phyloP scores from a whole-genome alignment of 1,140 invertebrate species.

The Drosophila watanabei region DNA sequence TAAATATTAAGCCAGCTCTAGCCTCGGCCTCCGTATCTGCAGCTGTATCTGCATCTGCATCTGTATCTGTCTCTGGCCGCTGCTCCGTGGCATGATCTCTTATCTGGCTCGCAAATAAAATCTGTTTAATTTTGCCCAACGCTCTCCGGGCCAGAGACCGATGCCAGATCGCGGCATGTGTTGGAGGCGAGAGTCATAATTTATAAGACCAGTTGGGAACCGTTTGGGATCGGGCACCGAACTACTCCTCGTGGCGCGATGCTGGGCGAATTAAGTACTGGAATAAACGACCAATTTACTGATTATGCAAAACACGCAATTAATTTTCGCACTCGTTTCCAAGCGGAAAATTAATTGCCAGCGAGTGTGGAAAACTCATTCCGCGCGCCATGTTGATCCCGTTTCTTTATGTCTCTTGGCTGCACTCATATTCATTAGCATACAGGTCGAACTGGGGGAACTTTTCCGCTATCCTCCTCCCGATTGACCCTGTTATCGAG shows the following conservation, averaged over 20 bases:
- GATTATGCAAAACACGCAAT: slow-evolving; percentile 84
- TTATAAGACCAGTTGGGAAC: slow-evolving; percentile 48
- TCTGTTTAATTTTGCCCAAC: slow-evolving; percentile 66
- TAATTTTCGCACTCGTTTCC: slow-evolving; percentile 67
- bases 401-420: slow-evolving; percentile 21
- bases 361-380: slow-evolving; percentile 62
- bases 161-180: slow-evolving; percentile 44
- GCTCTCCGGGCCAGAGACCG: slow-evolving; percentile 27
- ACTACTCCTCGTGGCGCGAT: slow-evolving; percentile 44
- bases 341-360: slow-evolving; percentile 68
- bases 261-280: slow-evolving; percentile 76
- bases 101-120: slow-evolving; percentile 82
- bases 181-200: slow-evolving; percentile 62
- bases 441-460: slow-evolving; percentile 18
- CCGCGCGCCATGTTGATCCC: slow-evolving; percentile 15
- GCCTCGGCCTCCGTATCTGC: slow-evolving; percentile 30
- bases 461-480: neutral
- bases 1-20: slow-evolving; percentile 66
- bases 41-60: slow-evolving; percentile 12
- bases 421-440: slow-evolving; percentile 40
- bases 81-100: slow-evolving; percentile 63
- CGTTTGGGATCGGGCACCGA: neutral
- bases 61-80: slow-evolving; percentile 35
- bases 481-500: slow-evolving; percentile 15
- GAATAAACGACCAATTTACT: slow-evolving; percentile 83